Conservation (phyloP, 2,888 invertebrate species). For the Dysmachus trigonus region DNA sequence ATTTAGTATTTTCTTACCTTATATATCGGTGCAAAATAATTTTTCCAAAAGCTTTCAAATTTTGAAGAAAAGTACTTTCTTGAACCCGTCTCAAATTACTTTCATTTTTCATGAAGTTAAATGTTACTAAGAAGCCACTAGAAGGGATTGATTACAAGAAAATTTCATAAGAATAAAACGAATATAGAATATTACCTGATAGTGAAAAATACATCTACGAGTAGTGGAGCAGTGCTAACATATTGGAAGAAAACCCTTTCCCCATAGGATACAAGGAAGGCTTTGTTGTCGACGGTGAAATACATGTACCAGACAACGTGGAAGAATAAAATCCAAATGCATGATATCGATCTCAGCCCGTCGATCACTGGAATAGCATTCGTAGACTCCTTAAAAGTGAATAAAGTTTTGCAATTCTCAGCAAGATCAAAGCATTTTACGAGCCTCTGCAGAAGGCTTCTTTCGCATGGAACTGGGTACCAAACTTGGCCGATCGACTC, state of each 20-base stretch:
- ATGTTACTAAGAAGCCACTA: slow-evolving; percentile 62
- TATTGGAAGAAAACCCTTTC: slow-evolving; percentile 62
- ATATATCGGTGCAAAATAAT: slow-evolving; percentile 61
- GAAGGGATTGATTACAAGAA: slow-evolving; percentile 20
- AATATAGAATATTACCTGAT: slow-evolving; percentile 57
- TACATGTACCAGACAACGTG: slow-evolving; percentile 64
- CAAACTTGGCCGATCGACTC: neutral
- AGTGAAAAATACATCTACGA: slow-evolving; percentile 64
- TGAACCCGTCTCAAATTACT: slow-evolving; percentile 57
- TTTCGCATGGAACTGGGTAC: slow-evolving; percentile 32
- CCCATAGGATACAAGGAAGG: slow-evolving; percentile 60
- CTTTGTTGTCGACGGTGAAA: slow-evolving; percentile 62
- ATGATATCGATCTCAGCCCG: slow-evolving; percentile 62
- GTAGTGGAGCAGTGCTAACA: slow-evolving; percentile 61
- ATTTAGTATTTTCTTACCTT: slow-evolving; percentile 51
- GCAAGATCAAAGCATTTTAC: slow-evolving; percentile 61
- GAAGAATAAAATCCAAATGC: slow-evolving; percentile 63
- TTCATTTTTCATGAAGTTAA: slow-evolving; percentile 60
- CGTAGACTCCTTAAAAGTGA: slow-evolving; percentile 54
- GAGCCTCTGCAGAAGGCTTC: slow-evolving; percentile 50
- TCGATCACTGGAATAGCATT: slow-evolving; percentile 62
- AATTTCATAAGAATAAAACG: neutral
- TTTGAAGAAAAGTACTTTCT: slow-evolving; percentile 54
- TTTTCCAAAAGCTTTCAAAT: slow-evolving; percentile 58
- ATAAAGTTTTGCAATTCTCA: slow-evolving; percentile 57